phyloP scores from a whole-genome alignment of 2,113 vertebrate genomes.

The Azemiops feae region DNA sequence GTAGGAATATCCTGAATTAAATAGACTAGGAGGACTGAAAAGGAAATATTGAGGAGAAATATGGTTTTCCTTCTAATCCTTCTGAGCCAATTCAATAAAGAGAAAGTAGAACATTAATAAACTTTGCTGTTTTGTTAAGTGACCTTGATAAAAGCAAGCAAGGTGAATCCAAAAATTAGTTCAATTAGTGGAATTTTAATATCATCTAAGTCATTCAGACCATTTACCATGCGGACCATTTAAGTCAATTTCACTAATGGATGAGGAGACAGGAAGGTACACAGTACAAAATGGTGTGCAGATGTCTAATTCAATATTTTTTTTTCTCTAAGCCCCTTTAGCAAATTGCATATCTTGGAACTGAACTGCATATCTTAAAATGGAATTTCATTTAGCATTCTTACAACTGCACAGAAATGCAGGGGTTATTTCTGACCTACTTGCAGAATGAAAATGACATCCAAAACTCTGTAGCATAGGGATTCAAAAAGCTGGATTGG shows the following conservation, averaged over 20 bases:
- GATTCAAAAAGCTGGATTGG: slow-evolving; percentile 35
- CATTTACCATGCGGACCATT: slow-evolving; percentile 53
- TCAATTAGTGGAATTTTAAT: slow-evolving; percentile 64
- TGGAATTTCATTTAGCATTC: slow-evolving; percentile 48
- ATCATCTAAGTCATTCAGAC: slow-evolving; percentile 49
- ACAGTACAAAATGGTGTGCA: slow-evolving; percentile 8
- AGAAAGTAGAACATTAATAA: slow-evolving; percentile 53
- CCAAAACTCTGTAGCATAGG: slow-evolving; percentile 18
- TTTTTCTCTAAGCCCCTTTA: slow-evolving; percentile 28
- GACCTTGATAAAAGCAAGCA: slow-evolving; percentile 64
- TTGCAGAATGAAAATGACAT: slow-evolving; percentile 39
- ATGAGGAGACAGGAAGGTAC: slow-evolving; percentile 34
- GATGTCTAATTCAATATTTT: slow-evolving; percentile 42
- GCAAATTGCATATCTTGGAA: slow-evolving; percentile 50
- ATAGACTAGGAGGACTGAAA: slow-evolving; percentile 56
- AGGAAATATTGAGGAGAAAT: slow-evolving; percentile 1
- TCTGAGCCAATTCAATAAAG: slow-evolving; percentile 54
- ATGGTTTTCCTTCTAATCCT: slow-evolving; percentile 45
- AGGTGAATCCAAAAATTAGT: slow-evolving; percentile 59
- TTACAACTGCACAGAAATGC: slow-evolving; percentile 45
- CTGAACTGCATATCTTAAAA: slow-evolving; percentile 44
- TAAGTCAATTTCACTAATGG: slow-evolving; percentile 57
- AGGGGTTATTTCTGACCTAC: slow-evolving; percentile 51
- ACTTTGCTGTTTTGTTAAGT: slow-evolving; percentile 48
- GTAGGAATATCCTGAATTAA: slow-evolving; percentile 50